Percentiles rank a stretch among this genome's conserved stretches.
Conservation (phyloP, 2,888 invertebrate genomes). For the Drosophila bunnanda region DNA sequence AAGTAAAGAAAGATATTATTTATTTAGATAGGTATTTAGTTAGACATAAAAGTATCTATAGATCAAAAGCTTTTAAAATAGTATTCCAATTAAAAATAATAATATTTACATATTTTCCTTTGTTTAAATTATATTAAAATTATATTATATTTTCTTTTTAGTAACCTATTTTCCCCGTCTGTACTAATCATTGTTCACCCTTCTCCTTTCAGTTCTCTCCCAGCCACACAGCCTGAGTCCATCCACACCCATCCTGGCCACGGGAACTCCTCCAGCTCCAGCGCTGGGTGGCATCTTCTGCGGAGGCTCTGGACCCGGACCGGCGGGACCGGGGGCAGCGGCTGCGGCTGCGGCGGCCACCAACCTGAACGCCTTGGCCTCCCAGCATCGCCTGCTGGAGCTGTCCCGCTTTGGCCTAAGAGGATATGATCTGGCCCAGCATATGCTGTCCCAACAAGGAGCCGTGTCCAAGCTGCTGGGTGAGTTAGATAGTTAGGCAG, state of each 20-base stretch:
- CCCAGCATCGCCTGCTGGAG: conserved; percentile 92
- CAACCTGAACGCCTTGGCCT: conserved; percentile 88
- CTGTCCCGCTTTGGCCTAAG: conserved; percentile 92
- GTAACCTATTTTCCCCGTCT: conserved; percentile 21
- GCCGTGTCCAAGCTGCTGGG: conserved; percentile 95
- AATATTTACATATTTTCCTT: not conserved
- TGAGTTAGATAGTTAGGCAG: conserved; percentile 85
- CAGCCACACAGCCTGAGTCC: conserved; percentile 62
- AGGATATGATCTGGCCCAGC: conserved; percentile 95
- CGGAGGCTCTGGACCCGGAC: conserved; percentile 27
- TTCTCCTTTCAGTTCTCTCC: conserved; percentile 56
- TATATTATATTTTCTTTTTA: not conserved
- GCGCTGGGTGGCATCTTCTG: conserved; percentile 81
- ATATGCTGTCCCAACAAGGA: conserved; percentile 95
- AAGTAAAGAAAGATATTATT: not conserved
- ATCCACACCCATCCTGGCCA: conserved; percentile 42
- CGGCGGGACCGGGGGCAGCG: conserved; percentile 76
- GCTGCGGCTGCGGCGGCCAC: conserved; percentile 86
- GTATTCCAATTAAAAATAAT: not conserved
- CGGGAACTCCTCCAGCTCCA: conserved; percentile 77
- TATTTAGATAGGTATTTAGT: not conserved
- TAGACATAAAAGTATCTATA: not conserved
- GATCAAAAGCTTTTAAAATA: no score
- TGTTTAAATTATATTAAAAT: not conserved
- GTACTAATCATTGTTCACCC: not conserved